phyloP scores from a whole-genome alignment of 2,888 invertebrate genomes.

The Synergus japonicus region DNA sequence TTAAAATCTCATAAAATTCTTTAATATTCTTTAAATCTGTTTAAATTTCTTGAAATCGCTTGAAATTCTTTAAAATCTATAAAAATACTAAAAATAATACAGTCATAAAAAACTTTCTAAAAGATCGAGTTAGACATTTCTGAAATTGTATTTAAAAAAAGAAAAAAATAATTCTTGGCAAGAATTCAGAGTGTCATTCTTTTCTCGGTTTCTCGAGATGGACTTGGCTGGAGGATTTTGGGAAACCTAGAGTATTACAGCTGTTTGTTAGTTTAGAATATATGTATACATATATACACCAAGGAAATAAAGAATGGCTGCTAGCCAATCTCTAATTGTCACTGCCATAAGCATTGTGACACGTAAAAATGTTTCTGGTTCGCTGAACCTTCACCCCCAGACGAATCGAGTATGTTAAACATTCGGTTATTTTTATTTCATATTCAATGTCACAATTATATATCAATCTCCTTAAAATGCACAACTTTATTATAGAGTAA shows the following conservation, averaged over 20 bases:
- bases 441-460: slow-evolving; percentile 13
- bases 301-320: slow-evolving; percentile 9
- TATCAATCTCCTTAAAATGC: background rate
- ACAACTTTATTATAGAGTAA: background rate
- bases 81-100: background rate
- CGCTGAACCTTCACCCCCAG: slow-evolving; percentile 20
- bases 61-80: too few species aligned
- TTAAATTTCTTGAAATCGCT: too few species aligned
- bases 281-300: background rate
- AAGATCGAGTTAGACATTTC: background rate
- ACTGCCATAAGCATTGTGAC: slow-evolving; percentile 4
- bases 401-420: slow-evolving; percentile 5
- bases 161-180: background rate
- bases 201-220: background rate
- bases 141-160: background rate
- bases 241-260: background rate
- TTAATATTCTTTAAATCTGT: too few species aligned
- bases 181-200: background rate
- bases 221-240: background rate
- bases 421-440: slow-evolving; percentile 13
- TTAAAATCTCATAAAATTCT: too few species aligned
- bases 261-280: background rate
- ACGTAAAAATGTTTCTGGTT: slow-evolving; percentile 8
- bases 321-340: background rate
- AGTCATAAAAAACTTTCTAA: background rate